phyloP scores from a whole-genome alignment of 2,888 invertebrate species.

The Ecdyonurus torrentis region DNA sequence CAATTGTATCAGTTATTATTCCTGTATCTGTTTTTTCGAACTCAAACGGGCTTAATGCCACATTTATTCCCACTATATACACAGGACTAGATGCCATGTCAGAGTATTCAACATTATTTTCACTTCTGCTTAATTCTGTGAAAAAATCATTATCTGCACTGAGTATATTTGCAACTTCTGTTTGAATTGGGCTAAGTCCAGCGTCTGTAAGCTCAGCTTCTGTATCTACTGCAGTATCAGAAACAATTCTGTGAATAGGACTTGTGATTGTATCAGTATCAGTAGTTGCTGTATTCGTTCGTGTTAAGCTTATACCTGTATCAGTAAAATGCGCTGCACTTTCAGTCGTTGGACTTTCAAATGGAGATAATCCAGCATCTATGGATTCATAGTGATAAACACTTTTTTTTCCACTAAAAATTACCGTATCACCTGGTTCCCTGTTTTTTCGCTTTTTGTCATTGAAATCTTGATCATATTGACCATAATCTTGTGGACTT shows the following conservation, averaged over 20 bases:
- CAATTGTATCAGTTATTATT: slow-evolving; percentile 32
- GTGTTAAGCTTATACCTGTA: slow-evolving; percentile 35
- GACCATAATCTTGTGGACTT: background rate
- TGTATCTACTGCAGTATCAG: slow-evolving; percentile 28
- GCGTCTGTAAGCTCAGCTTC: slow-evolving; percentile 36
- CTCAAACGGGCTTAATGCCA: slow-evolving; percentile 24
- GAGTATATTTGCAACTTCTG: slow-evolving; percentile 28
- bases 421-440: slow-evolving; percentile 32
- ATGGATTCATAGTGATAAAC: slow-evolving; percentile 31
- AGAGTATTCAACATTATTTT: slow-evolving; percentile 22
- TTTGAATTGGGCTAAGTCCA: slow-evolving; percentile 36
- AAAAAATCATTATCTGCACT: slow-evolving; percentile 22
- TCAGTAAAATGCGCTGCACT: slow-evolving; percentile 34
- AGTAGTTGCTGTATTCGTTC: slow-evolving; percentile 24
- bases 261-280: slow-evolving; percentile 29
- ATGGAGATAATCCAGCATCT: slow-evolving; percentile 20
- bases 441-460: slow-evolving; percentile 18
- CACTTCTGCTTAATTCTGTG: background rate
- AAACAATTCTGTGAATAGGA: slow-evolving; percentile 20
- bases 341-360: slow-evolving; percentile 29
- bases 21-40: slow-evolving; percentile 34
- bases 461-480: slow-evolving; percentile 7
- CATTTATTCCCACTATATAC: slow-evolving; percentile 24
- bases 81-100: slow-evolving; percentile 34
- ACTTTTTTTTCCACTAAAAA: slow-evolving; percentile 32